These are phyloP conservation scores for Saccostrea cuccullata DNA, from an alignment of 1,140 invertebrate genomes.

Conservation along the genomic window DNA sequence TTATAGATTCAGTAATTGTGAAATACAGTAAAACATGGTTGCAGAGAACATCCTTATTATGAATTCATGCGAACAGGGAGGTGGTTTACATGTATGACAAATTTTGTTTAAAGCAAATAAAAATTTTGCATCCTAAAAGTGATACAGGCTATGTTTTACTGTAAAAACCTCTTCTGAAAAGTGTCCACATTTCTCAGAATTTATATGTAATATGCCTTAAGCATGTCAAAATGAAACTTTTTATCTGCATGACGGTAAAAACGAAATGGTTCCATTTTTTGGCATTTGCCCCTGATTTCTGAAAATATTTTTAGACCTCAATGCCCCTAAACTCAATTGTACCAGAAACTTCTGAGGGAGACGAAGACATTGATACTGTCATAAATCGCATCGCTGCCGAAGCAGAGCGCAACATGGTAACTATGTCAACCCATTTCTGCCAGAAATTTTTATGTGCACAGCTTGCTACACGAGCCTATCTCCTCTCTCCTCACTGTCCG, in stretches of 20 bases:
- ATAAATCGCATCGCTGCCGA: slow-evolving; percentile 44
- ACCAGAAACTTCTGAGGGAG: slow-evolving; percentile 41
- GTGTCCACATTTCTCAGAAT: no score
- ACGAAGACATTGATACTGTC: slow-evolving; percentile 69
- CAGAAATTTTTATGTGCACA: slow-evolving; percentile 27
- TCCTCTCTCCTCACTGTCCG: background rate
- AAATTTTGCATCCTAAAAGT: no score
- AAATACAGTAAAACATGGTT: no score
- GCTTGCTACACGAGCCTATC: slow-evolving; percentile 9
- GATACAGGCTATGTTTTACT: no score
- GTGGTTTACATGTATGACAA: no score
- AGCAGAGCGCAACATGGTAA: slow-evolving; percentile 43
- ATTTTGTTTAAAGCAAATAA: no score
- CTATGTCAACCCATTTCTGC: slow-evolving; percentile 38
- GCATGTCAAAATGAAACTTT: background rate
- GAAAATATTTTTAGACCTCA: slow-evolving; percentile 15
- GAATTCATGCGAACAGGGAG: no score
- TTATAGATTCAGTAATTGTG: no score
- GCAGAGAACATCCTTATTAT: no score
- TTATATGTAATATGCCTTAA: no score
- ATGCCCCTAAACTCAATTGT: slow-evolving; percentile 27
- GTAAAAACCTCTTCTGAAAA: no score
- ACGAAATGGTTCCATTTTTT: background rate
- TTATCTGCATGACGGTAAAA: background rate
- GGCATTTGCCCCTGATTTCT: background rate